Evolutionary conservation across 2,797 vertebrate genomes (phyloP), one percentile per base, ranked within the genome.

Genomic region (Spondyliosoma cantharus): DNA sequence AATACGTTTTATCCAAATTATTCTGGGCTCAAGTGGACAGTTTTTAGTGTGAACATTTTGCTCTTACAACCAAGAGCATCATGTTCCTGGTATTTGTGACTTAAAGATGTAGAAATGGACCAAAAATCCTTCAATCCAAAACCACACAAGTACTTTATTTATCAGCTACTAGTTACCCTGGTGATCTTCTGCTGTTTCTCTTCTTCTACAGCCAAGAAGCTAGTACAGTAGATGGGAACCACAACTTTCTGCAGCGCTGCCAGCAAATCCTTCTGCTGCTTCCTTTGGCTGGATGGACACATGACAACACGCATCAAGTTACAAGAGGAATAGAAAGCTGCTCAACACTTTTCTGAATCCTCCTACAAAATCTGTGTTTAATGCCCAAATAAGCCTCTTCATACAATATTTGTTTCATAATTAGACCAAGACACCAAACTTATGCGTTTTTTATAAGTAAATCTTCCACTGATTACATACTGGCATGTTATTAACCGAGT

Each of bases 141-240:
- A 1, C 29, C 53, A 37, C 43, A 49, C 17, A 32, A 16, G 20
- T 54, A 16, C 13, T 25, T 52, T 64, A 8, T 14, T 59, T 29
- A 5, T 20, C 22, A 52, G 27, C 0, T 32, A 43, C 2, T 16
- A 64, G 81, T 88, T 87, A 98, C 98, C 93, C 98, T 92, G 56
- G 97, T 97, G 20, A 99, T 99, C 89, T 99, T 99, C 94, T 99
- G 98, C 85, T 99, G 98, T 78, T 99, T 99, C 87, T 99, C 98
- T 71, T 99, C 98, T 82, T 99, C 98, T 83, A 99, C 98, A 0
- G 97, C 97, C 76, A 99, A 92, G 84, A 99, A 99, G 87, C 98
- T 99, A 86, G 98, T 99, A 89, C 97, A 99, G 88, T 99, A 99
- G 79, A 99, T 98, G 71, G 98, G 98, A 79, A 99, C 98, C 58